A percentile compares a stretch with the other conserved stretches of the same genome.
Evolutionary conservation across 2,113 vertebrate species (phyloP).

Genomic region (Aspiorhynchus laticeps): DNA sequence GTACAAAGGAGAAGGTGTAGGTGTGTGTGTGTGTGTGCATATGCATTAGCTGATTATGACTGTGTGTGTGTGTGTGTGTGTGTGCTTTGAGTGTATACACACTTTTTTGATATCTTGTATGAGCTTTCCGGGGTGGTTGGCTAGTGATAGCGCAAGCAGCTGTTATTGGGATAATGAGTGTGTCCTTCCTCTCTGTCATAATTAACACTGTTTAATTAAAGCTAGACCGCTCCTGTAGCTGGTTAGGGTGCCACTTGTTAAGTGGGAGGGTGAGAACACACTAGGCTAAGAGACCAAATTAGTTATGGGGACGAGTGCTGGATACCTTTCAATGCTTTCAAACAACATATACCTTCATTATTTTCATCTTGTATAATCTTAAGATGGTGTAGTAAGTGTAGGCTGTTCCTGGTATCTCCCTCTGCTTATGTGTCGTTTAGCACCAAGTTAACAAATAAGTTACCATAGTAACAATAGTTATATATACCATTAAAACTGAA

Average conservation of each 20-base stretch:
- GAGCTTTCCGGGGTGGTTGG: constrained; percentile 62
- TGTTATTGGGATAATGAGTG: constrained; percentile 70
- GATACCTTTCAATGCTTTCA: neutral
- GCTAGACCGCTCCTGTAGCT: constrained; percentile 63
- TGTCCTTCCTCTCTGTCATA: constrained; percentile 62
- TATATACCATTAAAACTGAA: neutral
- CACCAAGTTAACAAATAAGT: too few relatives aligned
- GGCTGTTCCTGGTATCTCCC: too few relatives aligned
- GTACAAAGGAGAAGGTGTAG: neutral
- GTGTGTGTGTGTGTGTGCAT: neutral
- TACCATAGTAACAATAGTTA: too few relatives aligned
- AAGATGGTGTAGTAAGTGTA: too few relatives aligned
- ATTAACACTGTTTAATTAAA: constrained; percentile 75
- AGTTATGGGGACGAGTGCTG: constrained; percentile 1
- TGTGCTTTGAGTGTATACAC: neutral
- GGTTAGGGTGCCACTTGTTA: constrained; percentile 54
- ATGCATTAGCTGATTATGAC: constrained; percentile 8
- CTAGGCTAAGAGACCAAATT: constrained; percentile 11
- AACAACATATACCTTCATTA: neutral
- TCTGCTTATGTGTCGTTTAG: too few relatives aligned
- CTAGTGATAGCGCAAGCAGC: constrained; percentile 69
- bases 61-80: neutral
- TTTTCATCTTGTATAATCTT: neutral
- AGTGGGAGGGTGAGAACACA: constrained; percentile 39
- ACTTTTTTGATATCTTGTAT: constrained; percentile 48